Percentiles rank a stretch among this genome's conserved stretches.
phyloP scores from a whole-genome alignment of 2,888 invertebrate genomes.

The Leucophora obtusa region DNA sequence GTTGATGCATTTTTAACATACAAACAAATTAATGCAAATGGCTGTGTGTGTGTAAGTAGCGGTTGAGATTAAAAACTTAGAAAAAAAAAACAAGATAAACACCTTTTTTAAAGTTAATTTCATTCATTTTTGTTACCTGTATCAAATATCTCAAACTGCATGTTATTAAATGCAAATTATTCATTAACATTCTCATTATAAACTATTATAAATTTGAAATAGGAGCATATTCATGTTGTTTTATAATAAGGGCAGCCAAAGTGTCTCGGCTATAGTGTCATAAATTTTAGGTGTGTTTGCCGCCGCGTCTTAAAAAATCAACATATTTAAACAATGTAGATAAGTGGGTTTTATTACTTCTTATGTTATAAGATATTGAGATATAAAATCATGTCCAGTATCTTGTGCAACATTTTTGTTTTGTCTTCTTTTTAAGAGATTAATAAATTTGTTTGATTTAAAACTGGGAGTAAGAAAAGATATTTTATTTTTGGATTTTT shows the following conservation, averaged over 20 bases:
- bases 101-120: slow-evolving; percentile 1
- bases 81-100: slow-evolving; percentile 20
- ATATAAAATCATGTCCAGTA: slow-evolving; percentile 13
- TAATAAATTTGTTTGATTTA: slow-evolving; percentile 18
- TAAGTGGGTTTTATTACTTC: slow-evolving; percentile 4
- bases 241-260: slow-evolving; percentile 3
- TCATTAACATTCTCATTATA: slow-evolving; percentile 21
- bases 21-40: slow-evolving; percentile 27
- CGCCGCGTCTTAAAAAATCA: not conserved
- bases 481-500: slow-evolving; percentile 12
- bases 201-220: slow-evolving; percentile 4
- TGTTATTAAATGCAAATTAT: slow-evolving; percentile 54
- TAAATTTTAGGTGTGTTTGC: slow-evolving; percentile 43
- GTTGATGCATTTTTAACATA: slow-evolving; percentile 10
- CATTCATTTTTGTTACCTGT: not conserved
- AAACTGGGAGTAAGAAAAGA: not conserved
- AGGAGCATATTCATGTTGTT: slow-evolving; percentile 26
- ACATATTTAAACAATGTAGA: slow-evolving; percentile 13
- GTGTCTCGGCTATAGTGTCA: not conserved
- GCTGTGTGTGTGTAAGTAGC: slow-evolving; percentile 27
- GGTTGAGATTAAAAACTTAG: slow-evolving; percentile 17
- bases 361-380: not conserved
- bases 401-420: slow-evolving; percentile 37
- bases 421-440: slow-evolving; percentile 11
- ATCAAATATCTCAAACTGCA: slow-evolving; percentile 20